Base-by-base conservation (phyloP, 1,140 invertebrate species). In the Neuroterus valhalla region DNA sequence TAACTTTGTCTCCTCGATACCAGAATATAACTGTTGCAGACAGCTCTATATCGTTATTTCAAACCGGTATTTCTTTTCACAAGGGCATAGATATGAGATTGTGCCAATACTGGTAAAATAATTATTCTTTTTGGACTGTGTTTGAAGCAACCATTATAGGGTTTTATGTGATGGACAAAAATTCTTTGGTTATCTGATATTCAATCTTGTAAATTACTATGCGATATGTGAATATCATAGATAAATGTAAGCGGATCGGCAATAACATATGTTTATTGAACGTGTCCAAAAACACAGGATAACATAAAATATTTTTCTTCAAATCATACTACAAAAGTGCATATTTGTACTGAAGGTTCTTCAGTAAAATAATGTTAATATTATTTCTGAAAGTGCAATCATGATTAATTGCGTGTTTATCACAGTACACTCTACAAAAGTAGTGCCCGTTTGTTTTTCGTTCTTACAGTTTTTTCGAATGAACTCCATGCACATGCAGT, bases 141-240 rank as follows among this genome's bases (percentile, higher is more conserved):
- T 82, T 84, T 72, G 68, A 72, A 71, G 50, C 52, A 81, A 80
- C 74, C 66, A 69, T 81, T 79, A 67, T 84, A 85, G 81, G 72
- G 84, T 82, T 86, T 85, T 86, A 84, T 82, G 83, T 80, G 79
- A 76, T 43, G 45, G 78, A 76, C 67, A 81, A 77, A 38, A 8
- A 84, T 80, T 78, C 76, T 66, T 78, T 76, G 82, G 77, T 73
- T 84, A 78, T 78, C 75, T 72, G 68, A 72, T 80, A 76, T 62
- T 70, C 14, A 52, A 23, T 11, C 11, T 19, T 11, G 14, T 5
- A 69, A 62, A 62, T 38, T 62, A 31, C 55, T 31, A 62, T 62
- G 55, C 55, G 26, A 31, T 14, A 38, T 62, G 55, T 38, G 26
- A 26, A 62, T 62, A 62, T 23, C 31, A 62, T 62, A 62, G 31